These are phyloP conservation scores for Rhagologus leucostigma DNA, from an alignment of 2,113 vertebrate genomes.

Conservation along the genomic window DNA sequence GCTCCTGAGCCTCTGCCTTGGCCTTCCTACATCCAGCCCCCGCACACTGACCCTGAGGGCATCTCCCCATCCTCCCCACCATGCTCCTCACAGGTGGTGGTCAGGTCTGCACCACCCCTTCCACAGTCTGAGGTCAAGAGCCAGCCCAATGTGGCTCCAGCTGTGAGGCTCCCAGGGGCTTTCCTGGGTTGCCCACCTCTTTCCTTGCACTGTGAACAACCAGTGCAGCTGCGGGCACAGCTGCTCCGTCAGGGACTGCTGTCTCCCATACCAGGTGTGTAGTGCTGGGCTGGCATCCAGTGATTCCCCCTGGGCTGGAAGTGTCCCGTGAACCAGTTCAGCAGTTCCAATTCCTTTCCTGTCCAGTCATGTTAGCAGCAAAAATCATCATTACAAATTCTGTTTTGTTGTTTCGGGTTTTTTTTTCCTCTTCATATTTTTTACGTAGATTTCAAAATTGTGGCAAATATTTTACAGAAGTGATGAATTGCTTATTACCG, in stretches of 20 bases:
- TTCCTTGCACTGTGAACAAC: background rate
- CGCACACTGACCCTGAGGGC: background rate
- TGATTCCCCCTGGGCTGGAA: background rate
- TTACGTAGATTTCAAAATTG: background rate
- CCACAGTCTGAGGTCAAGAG: background rate
- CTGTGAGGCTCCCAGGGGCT: background rate
- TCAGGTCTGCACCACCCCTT: background rate
- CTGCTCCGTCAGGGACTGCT: background rate
- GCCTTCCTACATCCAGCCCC: background rate
- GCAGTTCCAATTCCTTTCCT: background rate
- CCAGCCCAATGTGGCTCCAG: background rate
- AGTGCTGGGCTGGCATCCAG: background rate
- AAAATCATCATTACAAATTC: background rate
- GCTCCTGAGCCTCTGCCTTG: background rate
- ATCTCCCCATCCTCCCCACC: no score
- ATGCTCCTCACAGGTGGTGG: accelerated
- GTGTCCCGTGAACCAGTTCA: background rate
- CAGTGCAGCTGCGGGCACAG: background rate
- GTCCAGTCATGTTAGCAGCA: background rate
- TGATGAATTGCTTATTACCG: background rate
- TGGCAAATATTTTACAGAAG: background rate
- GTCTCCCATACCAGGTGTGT: background rate
- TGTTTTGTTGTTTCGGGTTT: background rate
- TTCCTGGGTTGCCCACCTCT: background rate
- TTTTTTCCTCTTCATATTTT: background rate